A percentile compares a stretch with the other conserved stretches of the same genome.
Conservation (phyloP, 2,113 vertebrate species). For the Eulacestoma nigropectus region DNA sequence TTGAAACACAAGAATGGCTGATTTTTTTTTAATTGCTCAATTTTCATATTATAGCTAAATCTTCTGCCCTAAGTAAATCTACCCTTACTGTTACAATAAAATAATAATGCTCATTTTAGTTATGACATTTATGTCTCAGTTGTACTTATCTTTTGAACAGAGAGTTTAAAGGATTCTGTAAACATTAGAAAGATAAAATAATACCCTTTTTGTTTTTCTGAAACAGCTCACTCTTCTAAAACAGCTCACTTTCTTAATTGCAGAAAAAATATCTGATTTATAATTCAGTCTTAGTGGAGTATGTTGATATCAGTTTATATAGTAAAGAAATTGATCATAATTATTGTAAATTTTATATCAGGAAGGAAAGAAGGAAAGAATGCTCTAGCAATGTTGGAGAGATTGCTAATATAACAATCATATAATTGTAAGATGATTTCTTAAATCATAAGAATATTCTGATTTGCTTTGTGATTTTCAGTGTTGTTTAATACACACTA, state of each 20-base stretch:
- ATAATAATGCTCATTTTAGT: neutral
- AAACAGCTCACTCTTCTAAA: neutral
- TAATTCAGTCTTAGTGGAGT: neutral
- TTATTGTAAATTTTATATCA: neutral
- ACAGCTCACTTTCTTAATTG: neutral
- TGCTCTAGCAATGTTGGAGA: neutral
- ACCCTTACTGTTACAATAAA: neutral
- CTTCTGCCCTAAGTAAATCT: neutral
- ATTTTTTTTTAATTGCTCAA: neutral
- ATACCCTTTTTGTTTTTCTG: neutral
- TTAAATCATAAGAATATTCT: neutral
- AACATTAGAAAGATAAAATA: neutral
- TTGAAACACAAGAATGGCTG: neutral
- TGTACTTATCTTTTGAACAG: neutral
- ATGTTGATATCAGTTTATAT: neutral
- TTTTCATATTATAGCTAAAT: neutral
- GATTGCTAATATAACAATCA: neutral
- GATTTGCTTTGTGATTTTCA: neutral
- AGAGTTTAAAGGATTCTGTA: neutral
- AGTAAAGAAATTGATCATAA: neutral
- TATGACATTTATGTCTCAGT: neutral
- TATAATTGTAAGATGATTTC: neutral
- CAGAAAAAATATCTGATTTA: neutral
- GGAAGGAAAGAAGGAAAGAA: neutral
- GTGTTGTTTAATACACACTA: neutral